These are phyloP conservation scores for Trinorchestia longiramus DNA, from an alignment of 1,140 invertebrate species.

Conservation along the genomic window DNA sequence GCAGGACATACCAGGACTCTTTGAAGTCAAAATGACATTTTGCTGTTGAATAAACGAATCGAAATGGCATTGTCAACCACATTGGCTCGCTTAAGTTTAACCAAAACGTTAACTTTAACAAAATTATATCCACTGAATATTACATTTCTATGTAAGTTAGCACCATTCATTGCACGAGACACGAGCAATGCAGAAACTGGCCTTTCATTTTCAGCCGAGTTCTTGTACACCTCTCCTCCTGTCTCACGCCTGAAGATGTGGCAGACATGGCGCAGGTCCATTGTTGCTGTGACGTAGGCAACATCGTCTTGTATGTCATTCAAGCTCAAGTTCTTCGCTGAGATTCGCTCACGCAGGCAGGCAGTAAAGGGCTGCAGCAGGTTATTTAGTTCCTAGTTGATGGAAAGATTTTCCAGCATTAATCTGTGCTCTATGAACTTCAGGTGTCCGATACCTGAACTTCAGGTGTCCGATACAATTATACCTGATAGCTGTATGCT, in stretches of 20 bases:
- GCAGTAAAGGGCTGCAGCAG: background rate
- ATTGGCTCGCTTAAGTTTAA: background rate
- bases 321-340: background rate
- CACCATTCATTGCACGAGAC: background rate
- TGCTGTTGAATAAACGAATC: too few relatives aligned
- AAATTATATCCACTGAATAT: background rate
- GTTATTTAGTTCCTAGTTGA: background rate
- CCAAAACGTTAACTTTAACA: background rate
- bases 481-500: too few relatives aligned
- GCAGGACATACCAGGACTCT: too few relatives aligned
- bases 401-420: background rate
- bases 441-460: too few relatives aligned
- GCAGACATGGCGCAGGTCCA: background rate
- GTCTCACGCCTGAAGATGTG: background rate
- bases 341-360: background rate
- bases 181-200: background rate
- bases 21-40: background rate
- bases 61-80: background rate
- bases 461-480: too few relatives aligned
- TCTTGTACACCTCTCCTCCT: background rate
- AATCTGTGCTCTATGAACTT: background rate
- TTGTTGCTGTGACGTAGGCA: background rate
- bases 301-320: background rate
- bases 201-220: background rate
- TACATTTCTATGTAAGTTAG: background rate